Conservation (phyloP, 2,888 invertebrate species). For the Fragum fragum region DNA sequence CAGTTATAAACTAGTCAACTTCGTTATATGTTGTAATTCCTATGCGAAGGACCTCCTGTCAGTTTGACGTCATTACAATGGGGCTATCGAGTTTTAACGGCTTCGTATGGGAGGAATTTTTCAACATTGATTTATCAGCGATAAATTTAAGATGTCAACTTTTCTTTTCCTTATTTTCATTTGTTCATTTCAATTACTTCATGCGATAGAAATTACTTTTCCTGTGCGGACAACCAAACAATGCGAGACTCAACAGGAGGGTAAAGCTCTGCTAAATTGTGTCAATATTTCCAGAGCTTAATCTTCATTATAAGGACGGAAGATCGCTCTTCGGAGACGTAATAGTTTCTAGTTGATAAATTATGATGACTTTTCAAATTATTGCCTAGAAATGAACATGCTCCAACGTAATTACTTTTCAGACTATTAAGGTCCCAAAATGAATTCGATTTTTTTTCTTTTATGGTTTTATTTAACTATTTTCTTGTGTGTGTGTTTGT, state of each 20-base stretch:
- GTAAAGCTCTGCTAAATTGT: background rate
- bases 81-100: background rate
- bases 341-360: background rate
- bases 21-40: background rate
- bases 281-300: background rate
- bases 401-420: background rate
- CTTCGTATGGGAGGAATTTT: background rate
- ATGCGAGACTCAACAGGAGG: background rate
- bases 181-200: background rate
- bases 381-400: background rate
- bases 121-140: conserved; percentile 1
- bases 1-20: background rate
- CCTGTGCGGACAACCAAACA: background rate
- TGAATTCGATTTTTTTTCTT: too few relatives aligned
- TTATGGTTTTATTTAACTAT: too few relatives aligned
- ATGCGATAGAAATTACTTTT: background rate
- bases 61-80: background rate
- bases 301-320: background rate
- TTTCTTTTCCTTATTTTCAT: background rate
- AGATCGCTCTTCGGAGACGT: background rate
- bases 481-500: too few relatives aligned
- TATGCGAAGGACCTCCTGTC: background rate
- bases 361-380: background rate
- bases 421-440: background rate
- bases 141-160: background rate